Evolutionary conservation across 2,797 vertebrate species (phyloP), one percentile per base, ranked within the genome.

Genomic region (Euthynnus affinis): DNA sequence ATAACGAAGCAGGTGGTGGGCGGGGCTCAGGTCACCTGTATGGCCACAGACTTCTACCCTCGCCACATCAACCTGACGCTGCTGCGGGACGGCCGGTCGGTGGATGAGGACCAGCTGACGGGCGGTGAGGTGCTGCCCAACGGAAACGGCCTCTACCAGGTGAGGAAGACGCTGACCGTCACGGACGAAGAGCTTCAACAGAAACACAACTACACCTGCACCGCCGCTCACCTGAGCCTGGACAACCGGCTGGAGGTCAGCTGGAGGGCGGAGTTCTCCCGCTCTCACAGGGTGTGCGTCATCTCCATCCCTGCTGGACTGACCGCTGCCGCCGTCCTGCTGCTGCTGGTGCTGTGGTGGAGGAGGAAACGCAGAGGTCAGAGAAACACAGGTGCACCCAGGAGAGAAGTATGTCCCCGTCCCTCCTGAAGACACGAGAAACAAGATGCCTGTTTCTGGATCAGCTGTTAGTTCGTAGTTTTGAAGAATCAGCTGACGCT

Each of bases 61-160:
- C 49, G 49, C 64, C 64, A 67, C 32, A 67, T 67, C n/a, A 52
- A 67, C 49, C n/a, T 67, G 32, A 37, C 64, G 2, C n/a, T 67
- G 9, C 32, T 67, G 49, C 32, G 13, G 48, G n/a, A 63, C 17
- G 42, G 44, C 9, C 25, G 3, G n/a, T 4, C 49, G 1, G 34
- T 53, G 4, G 64, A 53, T 2, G 64, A 52, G 9, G 49, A 32
- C n/a, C 3, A 18, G 64, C 22, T 53, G 49, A 53, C 14, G 0
- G 64, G 64, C n/a, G 32, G 49, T 3, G 9, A 2, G 3, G 49
- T 67, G 64, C 64, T 67, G 64, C 64, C 64, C 32, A 67, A 67
- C 1, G n/a, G 3, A 8, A 67, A 67, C 7, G 64, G 64, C 7
- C n/a, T 67, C 20, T 67, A 67, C 32, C 49, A 67, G 32, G 32